Percentiles rank a stretch among this genome's conserved stretches.
phyloP scores from a whole-genome alignment of 1,140 invertebrate species.

The Drosophila ogumai region DNA sequence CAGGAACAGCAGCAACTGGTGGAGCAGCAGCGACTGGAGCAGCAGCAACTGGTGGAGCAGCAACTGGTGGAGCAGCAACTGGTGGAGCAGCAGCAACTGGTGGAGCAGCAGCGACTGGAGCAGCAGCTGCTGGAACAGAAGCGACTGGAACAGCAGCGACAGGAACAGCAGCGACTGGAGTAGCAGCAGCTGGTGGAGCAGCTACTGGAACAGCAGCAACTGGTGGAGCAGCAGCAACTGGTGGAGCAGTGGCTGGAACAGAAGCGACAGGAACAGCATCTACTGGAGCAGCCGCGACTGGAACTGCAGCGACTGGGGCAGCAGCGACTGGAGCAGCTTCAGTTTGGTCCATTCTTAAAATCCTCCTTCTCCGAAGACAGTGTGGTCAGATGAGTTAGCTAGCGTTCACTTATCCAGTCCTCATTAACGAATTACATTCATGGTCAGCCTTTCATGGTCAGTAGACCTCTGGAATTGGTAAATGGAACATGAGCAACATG shows the following conservation, averaged over 20 bases:
- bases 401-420: neutral
- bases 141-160: neutral
- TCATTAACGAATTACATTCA: slow-evolving; percentile 5
- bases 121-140: neutral
- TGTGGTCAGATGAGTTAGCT: neutral
- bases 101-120: neutral
- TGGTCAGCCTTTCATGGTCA: slow-evolving; percentile 15
- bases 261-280: neutral
- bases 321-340: neutral
- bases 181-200: neutral
- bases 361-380: neutral
- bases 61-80: neutral
- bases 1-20: neutral
- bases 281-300: neutral
- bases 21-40: neutral
- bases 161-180: too few species aligned
- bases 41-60: neutral
- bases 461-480: slow-evolving; percentile 8
- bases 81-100: neutral
- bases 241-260: neutral
- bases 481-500: neutral
- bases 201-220: neutral
- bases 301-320: neutral
- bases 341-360: slow-evolving; percentile 16
- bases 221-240: neutral